Percentiles rank a stretch among this genome's conserved stretches.
Conservation (phyloP, 2,797 vertebrate genomes). For the Sebastes baramenuke region DNA sequence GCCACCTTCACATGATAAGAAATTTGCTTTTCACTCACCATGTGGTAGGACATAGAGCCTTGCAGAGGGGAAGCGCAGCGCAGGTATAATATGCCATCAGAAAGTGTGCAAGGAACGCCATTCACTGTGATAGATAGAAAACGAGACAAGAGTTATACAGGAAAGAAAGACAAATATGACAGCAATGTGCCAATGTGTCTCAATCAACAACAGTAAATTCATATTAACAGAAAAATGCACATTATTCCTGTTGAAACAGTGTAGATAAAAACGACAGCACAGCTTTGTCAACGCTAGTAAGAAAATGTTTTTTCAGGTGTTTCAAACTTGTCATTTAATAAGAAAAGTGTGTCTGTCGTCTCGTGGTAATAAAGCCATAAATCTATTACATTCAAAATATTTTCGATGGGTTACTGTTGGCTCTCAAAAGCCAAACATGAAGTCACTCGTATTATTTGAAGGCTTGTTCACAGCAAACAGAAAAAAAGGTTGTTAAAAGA, state of each 20-base stretch:
- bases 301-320: conserved; percentile 56
- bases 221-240: conserved; percentile 19
- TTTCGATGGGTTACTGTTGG: conserved; percentile 32
- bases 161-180: conserved; percentile 18
- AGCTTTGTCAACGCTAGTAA: conserved; percentile 8
- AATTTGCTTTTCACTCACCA: too few relatives aligned
- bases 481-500: not conserved
- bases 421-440: conserved; percentile 28
- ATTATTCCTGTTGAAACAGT: conserved; percentile 4
- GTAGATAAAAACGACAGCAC: not conserved
- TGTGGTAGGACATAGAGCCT: too few relatives aligned
- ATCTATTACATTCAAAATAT: conserved; percentile 52
- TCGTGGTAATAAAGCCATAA: conserved; percentile 34
- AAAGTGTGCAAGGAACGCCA: too few relatives aligned
- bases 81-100: too few relatives aligned
- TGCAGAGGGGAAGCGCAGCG: too few relatives aligned
- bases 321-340: conserved; percentile 25
- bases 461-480: conserved; percentile 18
- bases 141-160: not conserved
- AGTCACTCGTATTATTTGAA: conserved; percentile 30
- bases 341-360: conserved; percentile 1
- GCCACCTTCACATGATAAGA: not conserved
- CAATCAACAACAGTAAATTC: not conserved
- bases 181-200: not conserved
- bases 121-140: not conserved